phyloP scores from a whole-genome alignment of 2,888 invertebrate genomes.

The Conistra vaccinii region DNA sequence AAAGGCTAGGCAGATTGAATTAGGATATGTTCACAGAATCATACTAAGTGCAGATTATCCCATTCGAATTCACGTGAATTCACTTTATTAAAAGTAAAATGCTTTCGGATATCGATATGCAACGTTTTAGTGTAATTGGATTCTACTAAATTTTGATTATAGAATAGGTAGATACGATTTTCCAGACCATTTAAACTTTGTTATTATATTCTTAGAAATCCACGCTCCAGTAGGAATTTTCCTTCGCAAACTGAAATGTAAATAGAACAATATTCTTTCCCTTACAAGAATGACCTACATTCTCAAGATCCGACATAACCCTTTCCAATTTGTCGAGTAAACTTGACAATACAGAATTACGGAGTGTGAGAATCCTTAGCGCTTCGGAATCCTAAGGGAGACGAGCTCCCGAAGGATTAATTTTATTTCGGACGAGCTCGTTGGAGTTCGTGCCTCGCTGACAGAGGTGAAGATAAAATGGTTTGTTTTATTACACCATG shows the following conservation, averaged over 20 bases:
- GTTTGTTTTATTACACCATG: slow-evolving; percentile 44
- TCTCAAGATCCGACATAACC: slow-evolving; percentile 39
- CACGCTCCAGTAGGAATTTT: not conserved
- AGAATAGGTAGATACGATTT: not conserved
- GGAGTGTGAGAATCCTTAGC: slow-evolving; percentile 26
- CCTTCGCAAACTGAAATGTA: slow-evolving; percentile 5
- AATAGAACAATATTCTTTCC: slow-evolving; percentile 21
- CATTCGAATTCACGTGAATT: not conserved
- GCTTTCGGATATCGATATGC: too few species aligned
- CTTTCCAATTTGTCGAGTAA: slow-evolving; percentile 54
- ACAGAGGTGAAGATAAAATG: slow-evolving; percentile 62
- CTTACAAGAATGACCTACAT: slow-evolving; percentile 29
- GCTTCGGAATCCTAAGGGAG: slow-evolving; percentile 48
- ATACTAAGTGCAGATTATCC: not conserved
- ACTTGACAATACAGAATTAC: slow-evolving; percentile 25
- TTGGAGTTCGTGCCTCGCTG: slow-evolving; percentile 57
- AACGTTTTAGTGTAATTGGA: not conserved
- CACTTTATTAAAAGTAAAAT: not conserved
- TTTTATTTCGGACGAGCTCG: slow-evolving; percentile 61
- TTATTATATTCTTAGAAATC: not conserved
- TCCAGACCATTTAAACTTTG: not conserved
- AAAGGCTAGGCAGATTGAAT: too few species aligned
- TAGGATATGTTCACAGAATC: too few species aligned
- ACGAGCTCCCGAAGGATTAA: slow-evolving; percentile 60
- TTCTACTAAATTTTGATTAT: not conserved